phyloP scores from a whole-genome alignment of 2,797 vertebrate species.

The Gymnocypris eckloni region DNA sequence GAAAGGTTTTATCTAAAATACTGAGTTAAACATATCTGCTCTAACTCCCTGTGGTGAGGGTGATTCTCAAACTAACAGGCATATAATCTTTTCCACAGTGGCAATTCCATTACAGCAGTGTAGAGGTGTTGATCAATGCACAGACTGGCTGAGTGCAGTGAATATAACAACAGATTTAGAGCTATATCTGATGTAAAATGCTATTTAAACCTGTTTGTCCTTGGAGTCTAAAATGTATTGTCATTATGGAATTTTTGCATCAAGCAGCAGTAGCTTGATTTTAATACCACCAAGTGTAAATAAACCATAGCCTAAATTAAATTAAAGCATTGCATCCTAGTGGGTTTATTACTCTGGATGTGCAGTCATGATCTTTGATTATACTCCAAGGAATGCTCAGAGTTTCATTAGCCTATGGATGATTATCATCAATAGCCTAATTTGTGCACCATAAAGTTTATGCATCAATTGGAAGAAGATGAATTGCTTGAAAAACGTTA shows the following conservation, averaged over 20 bases:
- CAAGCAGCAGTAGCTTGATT: background rate
- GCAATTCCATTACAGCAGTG: conserved; percentile 11
- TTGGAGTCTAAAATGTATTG: background rate
- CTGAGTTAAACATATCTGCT: background rate
- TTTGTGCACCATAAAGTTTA: conserved; percentile 22
- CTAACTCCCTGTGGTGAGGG: background rate
- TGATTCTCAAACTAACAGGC: background rate
- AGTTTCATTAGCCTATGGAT: conserved; percentile 37
- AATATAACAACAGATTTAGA: conserved; percentile 12
- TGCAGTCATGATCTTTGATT: conserved; percentile 35
- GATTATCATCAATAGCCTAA: conserved; percentile 46
- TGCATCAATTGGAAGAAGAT: conserved; percentile 14
- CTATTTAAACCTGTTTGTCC: background rate
- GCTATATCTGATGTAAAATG: background rate
- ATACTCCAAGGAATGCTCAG: conserved; percentile 34
- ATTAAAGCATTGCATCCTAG: background rate
- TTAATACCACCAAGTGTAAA: background rate
- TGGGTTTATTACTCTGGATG: background rate
- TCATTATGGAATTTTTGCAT: background rate
- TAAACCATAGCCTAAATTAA: background rate
- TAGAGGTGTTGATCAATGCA: conserved; percentile 10
- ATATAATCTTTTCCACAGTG: conserved; percentile 1
- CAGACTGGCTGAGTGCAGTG: background rate
- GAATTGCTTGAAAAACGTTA: background rate
- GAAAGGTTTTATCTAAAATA: background rate